Base-by-base conservation (phyloP, 2,888 invertebrate species). In the Drosophila ustulata region DNA sequence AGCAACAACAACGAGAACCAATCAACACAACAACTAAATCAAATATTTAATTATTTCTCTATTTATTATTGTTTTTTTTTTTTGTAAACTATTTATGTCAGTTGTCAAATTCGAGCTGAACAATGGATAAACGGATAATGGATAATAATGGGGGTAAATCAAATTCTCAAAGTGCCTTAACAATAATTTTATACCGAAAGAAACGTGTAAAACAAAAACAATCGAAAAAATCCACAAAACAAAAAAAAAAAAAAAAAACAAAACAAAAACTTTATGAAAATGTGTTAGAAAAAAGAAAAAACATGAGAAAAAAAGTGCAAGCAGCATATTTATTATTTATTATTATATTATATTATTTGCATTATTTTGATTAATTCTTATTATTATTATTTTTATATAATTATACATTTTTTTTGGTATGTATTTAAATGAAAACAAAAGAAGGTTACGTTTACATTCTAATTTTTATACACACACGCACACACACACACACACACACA, bases 141-240 rank as follows among this genome's bases (percentile, higher is more conserved):
- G 37, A 50, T 23, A 74, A 57, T 11, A 66, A 66, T 43, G 76
- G 76, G 71, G 71, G 71, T 75, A 66, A 74, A 81, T 70, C 56
- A 64, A 85, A 89, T 89, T 89, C 89, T 89, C 89, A 89, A 89
- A 89, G 89, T 89, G 89, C 89, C 89, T 89, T 89, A 89, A 80
- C 66, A 80, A 80, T 85, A 89, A 83, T 75, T 76, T 66, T 78
- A 72, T 55, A 46, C 49, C 18, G 52, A 43, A 65, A 52, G 11
- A 45, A 50, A 28, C 18, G 50, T 39, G 9, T 18, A 18, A 61
- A 30, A 53, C 6, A 28, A 50, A 41, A 49, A 41, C 9, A 26
- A 9, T 26, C 32, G 6, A 49, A 50, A 23, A 28, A 9, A 18
- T 18, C 18, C 18, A 18, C 18, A 18, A 18, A 18, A 18, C 18